Evolutionary conservation across 2,888 invertebrate genomes (phyloP).

Genomic region (Drosophila paracracens): DNA sequence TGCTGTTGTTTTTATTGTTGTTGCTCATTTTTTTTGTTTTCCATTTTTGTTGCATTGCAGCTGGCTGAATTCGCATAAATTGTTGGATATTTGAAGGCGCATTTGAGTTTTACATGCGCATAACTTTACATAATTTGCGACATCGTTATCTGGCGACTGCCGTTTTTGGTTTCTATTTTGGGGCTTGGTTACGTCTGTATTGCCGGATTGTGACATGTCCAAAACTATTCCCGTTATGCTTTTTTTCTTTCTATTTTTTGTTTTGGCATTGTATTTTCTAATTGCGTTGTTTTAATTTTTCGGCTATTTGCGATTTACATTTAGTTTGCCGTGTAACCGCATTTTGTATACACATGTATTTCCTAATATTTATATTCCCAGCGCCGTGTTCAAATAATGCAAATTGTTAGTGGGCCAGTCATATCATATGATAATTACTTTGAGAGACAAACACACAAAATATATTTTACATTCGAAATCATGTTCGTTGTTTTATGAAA

Average conservation of each 20-base stretch:
- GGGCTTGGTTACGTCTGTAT: conserved; percentile 25
- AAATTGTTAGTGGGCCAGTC: conserved; percentile 26
- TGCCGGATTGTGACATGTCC: conserved; percentile 22
- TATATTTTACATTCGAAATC: conserved; percentile 1
- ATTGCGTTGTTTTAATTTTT: conserved; percentile 65
- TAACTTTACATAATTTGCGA: conserved; percentile 76
- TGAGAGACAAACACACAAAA: background rate
- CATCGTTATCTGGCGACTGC: conserved; percentile 50
- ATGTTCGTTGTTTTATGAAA: background rate
- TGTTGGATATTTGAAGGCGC: conserved; percentile 72
- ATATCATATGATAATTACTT: conserved; percentile 17
- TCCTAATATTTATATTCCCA: conserved; percentile 5
- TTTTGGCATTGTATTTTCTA: conserved; percentile 54
- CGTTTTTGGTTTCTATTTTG: conserved; percentile 25
- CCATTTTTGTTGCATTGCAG: conserved; percentile 44
- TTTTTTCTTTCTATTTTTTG: background rate
- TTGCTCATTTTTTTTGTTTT: background rate
- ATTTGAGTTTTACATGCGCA: conserved; percentile 62
- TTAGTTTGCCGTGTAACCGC: conserved; percentile 31
- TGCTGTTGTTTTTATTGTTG: background rate
- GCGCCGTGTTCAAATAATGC: conserved; percentile 43
- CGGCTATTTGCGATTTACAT: conserved; percentile 52
- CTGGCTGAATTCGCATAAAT: conserved; percentile 74
- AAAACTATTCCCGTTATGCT: conserved; percentile 12
- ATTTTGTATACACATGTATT: conserved; percentile 24